Evolutionary conservation across 1,140 invertebrate species (phyloP).

Genomic region (Neodiprion virginianus): DNA sequence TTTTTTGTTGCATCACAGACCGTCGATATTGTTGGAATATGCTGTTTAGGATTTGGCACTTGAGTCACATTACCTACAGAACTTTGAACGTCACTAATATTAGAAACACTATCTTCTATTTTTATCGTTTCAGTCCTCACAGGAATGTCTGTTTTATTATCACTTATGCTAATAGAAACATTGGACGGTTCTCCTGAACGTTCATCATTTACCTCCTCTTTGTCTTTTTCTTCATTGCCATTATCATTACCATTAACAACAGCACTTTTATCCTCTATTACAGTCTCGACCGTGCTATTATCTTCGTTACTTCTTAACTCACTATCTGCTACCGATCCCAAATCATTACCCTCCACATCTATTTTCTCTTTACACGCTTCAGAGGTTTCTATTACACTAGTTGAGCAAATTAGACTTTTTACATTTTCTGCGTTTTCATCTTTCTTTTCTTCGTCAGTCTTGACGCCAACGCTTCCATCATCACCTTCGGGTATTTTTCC

Average conservation of each 20-base stretch:
- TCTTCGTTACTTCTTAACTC: slow-evolving; percentile 42
- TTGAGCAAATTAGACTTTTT: slow-evolving; percentile 55
- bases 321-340: slow-evolving; percentile 42
- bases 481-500: slow-evolving; percentile 10
- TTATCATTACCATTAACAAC: slow-evolving; percentile 54
- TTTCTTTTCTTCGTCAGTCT: slow-evolving; percentile 23
- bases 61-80: slow-evolving; percentile 61
- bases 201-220: slow-evolving; percentile 47
- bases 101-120: slow-evolving; percentile 58
- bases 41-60: slow-evolving; percentile 66
- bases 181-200: slow-evolving; percentile 66
- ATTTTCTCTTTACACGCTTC: slow-evolving; percentile 30
- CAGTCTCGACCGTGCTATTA: slow-evolving; percentile 31
- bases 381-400: slow-evolving; percentile 50
- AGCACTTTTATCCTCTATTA: slow-evolving; percentile 49
- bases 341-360: slow-evolving; percentile 39
- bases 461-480: slow-evolving; percentile 19
- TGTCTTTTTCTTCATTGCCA: slow-evolving; percentile 35
- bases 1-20: slow-evolving; percentile 71
- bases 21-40: slow-evolving; percentile 76
- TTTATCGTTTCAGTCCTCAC: slow-evolving; percentile 50
- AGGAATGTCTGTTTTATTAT: slow-evolving; percentile 55
- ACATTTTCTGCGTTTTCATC: slow-evolving; percentile 30
- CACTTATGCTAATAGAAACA: slow-evolving; percentile 65
- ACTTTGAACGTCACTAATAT: slow-evolving; percentile 59